Conservation (phyloP, 2,113 vertebrate genomes). For the Elaphurus davidianus region DNA sequence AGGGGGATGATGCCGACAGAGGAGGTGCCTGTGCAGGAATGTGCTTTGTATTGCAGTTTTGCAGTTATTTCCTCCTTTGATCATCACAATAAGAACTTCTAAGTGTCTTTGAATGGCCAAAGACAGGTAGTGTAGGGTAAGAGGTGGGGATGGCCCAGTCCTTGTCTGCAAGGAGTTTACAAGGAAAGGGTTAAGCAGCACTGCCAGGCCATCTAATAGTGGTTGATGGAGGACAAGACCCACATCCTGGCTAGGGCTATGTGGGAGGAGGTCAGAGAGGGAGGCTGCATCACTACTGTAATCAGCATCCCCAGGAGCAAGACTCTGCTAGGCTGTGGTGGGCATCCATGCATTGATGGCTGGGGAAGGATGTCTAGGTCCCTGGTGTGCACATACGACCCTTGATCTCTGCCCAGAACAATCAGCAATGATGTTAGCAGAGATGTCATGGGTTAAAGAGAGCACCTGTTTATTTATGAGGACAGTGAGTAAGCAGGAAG, state of each 20-base stretch:
- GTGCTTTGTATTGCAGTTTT: not conserved
- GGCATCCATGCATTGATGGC: not conserved
- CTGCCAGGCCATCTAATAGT: not conserved
- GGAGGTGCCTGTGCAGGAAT: rapidly evolving
- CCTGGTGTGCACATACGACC: not conserved
- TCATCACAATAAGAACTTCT: not conserved
- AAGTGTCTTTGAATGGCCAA: not conserved
- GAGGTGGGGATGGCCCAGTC: not conserved
- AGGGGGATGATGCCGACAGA: not conserved
- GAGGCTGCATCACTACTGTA: not conserved
- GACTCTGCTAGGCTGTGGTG: too few species aligned
- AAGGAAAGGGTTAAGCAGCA: not conserved
- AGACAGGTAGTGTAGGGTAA: not conserved
- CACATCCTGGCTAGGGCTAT: not conserved
- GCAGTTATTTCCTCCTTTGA: not conserved
- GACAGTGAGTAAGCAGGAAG: not conserved
- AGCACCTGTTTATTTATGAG: not conserved
- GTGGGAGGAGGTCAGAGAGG: not conserved
- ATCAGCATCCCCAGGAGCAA: not conserved
- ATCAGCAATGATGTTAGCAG: too few species aligned
- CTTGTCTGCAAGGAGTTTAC: not conserved
- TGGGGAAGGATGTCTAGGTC: not conserved
- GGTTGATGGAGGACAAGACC: not conserved
- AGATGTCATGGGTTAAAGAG: not conserved
- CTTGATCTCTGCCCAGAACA: not conserved